Base-by-base conservation (phyloP, 2,797 vertebrate genomes). In the Enteromius radiatus region DNA sequence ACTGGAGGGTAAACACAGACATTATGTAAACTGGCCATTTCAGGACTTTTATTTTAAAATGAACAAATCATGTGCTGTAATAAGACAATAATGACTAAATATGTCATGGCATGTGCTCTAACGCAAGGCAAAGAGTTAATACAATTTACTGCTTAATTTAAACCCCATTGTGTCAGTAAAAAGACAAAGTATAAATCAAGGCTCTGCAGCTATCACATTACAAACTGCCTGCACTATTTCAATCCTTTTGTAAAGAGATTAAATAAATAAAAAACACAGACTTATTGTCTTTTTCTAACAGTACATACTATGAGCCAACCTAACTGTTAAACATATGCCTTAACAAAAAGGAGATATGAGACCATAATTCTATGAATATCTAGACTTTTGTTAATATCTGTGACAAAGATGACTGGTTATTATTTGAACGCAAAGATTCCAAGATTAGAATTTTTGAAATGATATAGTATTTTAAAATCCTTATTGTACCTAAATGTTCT, bases 181-280 rank as follows among this genome's bases (percentile, higher is more conserved):
- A 49, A 36, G 19, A 8, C 56, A 73, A 36, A 47, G 67, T 38
- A 64, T 19, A 26, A 70, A 74, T 26, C 43, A 17, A 21, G 23
- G 17, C 28, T 63, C 28, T n/a, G 28, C 14, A 52, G 31, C 45
- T 65, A 67, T 75, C 45, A 19, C 61, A 65, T 67, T 75, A 67
- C 61, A 82, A 41, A 56, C n/a, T n/a, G 47, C 59, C 21, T 41
- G 23, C 45, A 52, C 28, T 21, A 67, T 21, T 26, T 70, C 23
- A n/a, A 17, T 7, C 36, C 14, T 14, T 70, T 71, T 21, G 15
- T 21, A 33, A 47, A 71, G 17, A 21, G 5, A 52, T 10, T 49
- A 21, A 71, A 52, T 3, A 5, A n/a, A n/a, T n/a, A n/a, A n/a
- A 0, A 47, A 71, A 49, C 11, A 47, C 26, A 70, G 15, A 17